Conservation (phyloP, 2,113 vertebrate genomes). For the Hydropotes inermis region DNA sequence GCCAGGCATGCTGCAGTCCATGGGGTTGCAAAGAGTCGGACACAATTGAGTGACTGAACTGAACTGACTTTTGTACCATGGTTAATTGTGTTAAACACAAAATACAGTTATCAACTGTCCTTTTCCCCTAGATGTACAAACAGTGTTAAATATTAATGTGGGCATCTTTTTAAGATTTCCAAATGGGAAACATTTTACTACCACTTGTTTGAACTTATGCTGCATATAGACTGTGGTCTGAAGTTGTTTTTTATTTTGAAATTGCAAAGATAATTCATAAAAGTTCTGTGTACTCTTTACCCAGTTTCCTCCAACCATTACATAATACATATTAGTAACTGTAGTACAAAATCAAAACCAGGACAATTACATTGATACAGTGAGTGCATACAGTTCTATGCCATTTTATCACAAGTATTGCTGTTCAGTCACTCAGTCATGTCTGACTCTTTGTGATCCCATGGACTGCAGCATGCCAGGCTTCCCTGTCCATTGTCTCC, state of each 20-base stretch:
- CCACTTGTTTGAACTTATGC: conserved; percentile 64
- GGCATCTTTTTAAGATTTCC: conserved; percentile 22
- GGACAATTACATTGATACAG: neutral
- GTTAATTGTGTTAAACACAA: neutral
- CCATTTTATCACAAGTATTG: neutral
- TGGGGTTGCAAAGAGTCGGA: neutral
- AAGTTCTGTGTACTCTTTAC: neutral
- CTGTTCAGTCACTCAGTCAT: neutral
- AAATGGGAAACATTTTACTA: conserved; percentile 65
- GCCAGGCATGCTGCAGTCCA: neutral
- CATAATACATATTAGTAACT: neutral
- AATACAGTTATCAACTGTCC: neutral
- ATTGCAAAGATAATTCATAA: neutral
- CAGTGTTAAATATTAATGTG: accelerated
- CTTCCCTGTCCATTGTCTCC: neutral
- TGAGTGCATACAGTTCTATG: neutral
- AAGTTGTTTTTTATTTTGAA: neutral
- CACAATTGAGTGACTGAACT: neutral
- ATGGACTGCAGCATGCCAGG: neutral
- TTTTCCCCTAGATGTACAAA: neutral
- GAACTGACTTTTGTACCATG: neutral
- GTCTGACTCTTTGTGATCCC: neutral
- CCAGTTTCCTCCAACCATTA: neutral
- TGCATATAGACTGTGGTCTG: conserved; percentile 60
- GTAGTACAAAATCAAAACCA: neutral